Conservation (phyloP, 2,797 vertebrate genomes). For the Numenius phaeopus region DNA sequence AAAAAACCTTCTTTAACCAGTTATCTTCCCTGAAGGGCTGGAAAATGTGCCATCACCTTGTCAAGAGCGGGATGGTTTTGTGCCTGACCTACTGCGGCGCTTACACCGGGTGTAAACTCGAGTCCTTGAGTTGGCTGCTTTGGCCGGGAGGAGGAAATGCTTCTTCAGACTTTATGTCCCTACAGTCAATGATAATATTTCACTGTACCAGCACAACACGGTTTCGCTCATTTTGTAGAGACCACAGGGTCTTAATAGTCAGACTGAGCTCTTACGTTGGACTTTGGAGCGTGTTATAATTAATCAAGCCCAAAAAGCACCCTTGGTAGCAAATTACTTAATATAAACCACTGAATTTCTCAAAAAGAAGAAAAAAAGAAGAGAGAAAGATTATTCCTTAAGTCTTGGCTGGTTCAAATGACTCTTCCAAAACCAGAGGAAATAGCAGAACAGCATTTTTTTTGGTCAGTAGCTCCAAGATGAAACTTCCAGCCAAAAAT, state of each 20-base stretch:
- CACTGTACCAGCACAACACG: neutral
- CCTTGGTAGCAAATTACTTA: neutral
- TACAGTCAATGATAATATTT: neutral
- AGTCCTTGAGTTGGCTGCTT: neutral
- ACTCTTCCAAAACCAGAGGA: neutral
- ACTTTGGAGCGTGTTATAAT: neutral
- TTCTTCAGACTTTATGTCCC: neutral
- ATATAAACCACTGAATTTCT: too few species aligned
- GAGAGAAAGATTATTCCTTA: neutral
- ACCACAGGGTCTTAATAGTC: accelerated
- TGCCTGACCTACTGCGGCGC: neutral
- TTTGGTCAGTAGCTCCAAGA: neutral
- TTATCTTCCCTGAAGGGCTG: neutral
- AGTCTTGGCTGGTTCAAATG: neutral
- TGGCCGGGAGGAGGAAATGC: neutral
- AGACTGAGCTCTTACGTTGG: accelerated
- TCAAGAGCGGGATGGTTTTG: accelerated
- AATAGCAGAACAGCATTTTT: neutral
- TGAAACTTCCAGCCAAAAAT: neutral
- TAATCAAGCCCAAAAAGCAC: neutral
- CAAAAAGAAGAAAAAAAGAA: neutral
- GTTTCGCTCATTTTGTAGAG: neutral
- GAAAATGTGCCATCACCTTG: neutral
- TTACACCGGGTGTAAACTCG: neutral
- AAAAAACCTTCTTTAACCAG: neutral